Base-by-base conservation (phyloP, 2,113 vertebrate species). In the Ciconia maguari region DNA sequence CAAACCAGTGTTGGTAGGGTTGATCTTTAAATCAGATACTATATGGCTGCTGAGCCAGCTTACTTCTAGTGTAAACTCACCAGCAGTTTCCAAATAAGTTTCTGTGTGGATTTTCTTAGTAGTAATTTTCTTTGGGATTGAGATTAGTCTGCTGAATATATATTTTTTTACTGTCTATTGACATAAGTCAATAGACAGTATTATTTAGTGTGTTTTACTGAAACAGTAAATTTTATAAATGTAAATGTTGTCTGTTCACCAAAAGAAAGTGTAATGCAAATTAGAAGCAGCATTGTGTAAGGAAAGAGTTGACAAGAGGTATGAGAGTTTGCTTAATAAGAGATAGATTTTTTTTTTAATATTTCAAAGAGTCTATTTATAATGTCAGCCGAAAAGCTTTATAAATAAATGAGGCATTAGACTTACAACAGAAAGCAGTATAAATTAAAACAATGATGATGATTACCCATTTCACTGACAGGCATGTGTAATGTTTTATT, bases 391-490 rank as follows among this genome's bases (percentile, higher is more conserved):
- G 51, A 75, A 96, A 93, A 95, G 87, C 83, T 93, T 96, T 96
- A 75, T 97, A 79, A 96, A 79, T 89, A 88, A 91, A 93, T 82
- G 93, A 86, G 80, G 38, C 87, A 89, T 95, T 96, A 96, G 65
- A 55, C 82, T 89, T 94, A 90, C 25, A 92, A 80, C 49, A 95
- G 89, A 97, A 95, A 62, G 69, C 64, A 83, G 66, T 74, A 89
- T 94, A 96, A 91, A 78, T 96, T 96, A 95, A 19, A 61, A 25
- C 85, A 14, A 32, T 32, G 85, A 95, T 92, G 83, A 74, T 96
- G 92, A 97, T 91, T 94, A 81, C n/a, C 96, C 77, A 79, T 94
- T 95, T 94, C 89, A 71, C 69, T 95, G 95, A 94, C 92, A 93
- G 89, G 55, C 96, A 88, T 92, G 55, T 95, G 82, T 90, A 95